Conservation (phyloP, 2,888 invertebrate species). For the Brassicogethes aeneus region DNA sequence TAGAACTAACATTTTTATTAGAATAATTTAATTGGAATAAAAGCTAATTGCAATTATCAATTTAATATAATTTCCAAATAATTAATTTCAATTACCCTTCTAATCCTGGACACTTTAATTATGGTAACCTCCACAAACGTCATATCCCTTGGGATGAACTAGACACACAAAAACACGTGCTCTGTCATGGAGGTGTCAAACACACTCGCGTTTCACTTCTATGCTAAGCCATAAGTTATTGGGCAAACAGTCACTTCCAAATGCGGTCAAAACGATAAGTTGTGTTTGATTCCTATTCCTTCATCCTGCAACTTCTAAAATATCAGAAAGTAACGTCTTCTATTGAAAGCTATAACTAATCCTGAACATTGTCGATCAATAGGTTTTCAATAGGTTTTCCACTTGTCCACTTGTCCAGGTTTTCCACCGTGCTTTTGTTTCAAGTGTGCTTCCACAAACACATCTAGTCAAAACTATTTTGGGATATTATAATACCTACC, state of each 20-base stretch:
- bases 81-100: too few species aligned
- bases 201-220: conserved; percentile 6
- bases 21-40: too few species aligned
- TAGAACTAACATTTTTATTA: too few species aligned
- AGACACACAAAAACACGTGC: conserved; percentile 15
- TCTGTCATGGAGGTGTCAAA: conserved; percentile 14
- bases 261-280: background rate
- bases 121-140: background rate
- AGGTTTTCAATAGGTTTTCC: conserved; percentile 39
- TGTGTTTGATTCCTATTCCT: conserved; percentile 5
- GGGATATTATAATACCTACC: conserved; percentile 30
- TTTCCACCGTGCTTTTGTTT: conserved; percentile 41
- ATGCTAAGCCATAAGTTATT: background rate
- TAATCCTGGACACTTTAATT: too few species aligned
- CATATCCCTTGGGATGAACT: background rate
- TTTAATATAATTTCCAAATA: too few species aligned
- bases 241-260: background rate
- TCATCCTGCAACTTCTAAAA: conserved; percentile 29
- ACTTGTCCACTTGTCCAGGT: conserved; percentile 36
- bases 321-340: conserved; percentile 38
- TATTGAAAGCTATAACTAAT: conserved; percentile 45
- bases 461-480: conserved; percentile 20
- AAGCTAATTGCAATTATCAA: too few species aligned
- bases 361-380: conserved; percentile 49
- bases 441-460: conserved; percentile 44